A percentile compares a stretch with the other conserved stretches of the same genome.
Evolutionary conservation across 2,888 invertebrate genomes (phyloP).

Genomic region (Papilio gigon): DNA sequence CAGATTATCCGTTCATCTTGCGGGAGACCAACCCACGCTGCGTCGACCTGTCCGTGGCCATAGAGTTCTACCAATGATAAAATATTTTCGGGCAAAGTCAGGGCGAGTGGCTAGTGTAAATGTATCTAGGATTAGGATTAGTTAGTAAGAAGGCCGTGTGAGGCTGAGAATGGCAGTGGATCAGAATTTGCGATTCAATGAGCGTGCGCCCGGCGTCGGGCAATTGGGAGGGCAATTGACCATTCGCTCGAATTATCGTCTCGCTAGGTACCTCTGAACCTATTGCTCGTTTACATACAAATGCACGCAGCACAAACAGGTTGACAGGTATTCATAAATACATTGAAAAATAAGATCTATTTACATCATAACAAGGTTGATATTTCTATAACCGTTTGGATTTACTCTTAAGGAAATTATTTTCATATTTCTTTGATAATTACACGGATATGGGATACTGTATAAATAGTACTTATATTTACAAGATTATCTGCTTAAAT

Average conservation of each 20-base stretch:
- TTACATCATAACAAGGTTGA: neutral
- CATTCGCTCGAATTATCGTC: constrained; percentile 41
- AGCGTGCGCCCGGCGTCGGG: constrained; percentile 49
- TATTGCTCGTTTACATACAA: constrained; percentile 37
- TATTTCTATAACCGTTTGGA: neutral
- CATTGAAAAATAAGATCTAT: neutral
- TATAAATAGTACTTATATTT: neutral
- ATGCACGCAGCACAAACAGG: constrained; percentile 13
- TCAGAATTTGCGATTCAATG: constrained; percentile 65
- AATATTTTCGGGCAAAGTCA: neutral
- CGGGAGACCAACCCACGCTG: too few relatives aligned
- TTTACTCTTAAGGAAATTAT: neutral
- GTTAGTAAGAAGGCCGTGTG: constrained; percentile 34
- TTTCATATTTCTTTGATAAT: neutral
- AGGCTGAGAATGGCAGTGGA: constrained; percentile 47
- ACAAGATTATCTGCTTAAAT: neutral
- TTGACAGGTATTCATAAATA: constrained; percentile 17
- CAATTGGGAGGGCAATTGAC: constrained; percentile 54
- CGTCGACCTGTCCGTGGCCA: too few relatives aligned
- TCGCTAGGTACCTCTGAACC: constrained; percentile 45
- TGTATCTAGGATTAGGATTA: neutral
- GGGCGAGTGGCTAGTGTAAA: neutral
- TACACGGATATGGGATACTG: neutral
- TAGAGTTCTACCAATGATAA: too few relatives aligned
- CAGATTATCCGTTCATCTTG: too few relatives aligned